These are phyloP conservation scores for Pristionchus exspectatus DNA, from an alignment of 2,888 invertebrate species.

Conservation along the genomic window DNA sequence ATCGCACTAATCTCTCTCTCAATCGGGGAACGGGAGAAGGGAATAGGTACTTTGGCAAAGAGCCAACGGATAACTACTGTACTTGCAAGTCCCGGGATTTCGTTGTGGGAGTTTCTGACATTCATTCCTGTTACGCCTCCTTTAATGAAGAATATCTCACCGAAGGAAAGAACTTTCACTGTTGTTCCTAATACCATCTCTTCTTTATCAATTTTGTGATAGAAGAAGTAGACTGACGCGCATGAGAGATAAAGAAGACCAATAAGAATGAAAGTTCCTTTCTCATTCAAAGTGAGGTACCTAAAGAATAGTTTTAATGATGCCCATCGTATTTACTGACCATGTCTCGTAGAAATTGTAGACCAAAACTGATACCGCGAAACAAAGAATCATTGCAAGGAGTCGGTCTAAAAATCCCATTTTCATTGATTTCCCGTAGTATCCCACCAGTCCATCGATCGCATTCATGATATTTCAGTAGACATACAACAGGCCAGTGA, in stretches of 20 bases:
- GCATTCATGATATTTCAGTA: background rate
- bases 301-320: background rate
- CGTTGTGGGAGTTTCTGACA: no score
- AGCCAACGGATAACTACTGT: no score
- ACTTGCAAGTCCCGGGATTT: no score
- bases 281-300: slow-evolving; percentile 9
- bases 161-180: slow-evolving; percentile 14
- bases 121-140: no score
- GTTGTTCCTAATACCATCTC: background rate
- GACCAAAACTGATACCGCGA: background rate
- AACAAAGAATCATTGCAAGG: background rate
- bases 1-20: no score
- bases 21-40: no score
- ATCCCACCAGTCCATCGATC: background rate
- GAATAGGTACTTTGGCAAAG: no score
- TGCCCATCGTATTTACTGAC: background rate
- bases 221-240: background rate
- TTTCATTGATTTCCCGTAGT: background rate
- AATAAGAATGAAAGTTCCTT: background rate
- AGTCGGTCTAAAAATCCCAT: background rate
- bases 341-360: slow-evolving; percentile 28
- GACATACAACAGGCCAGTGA: slow-evolving; percentile 39
- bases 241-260: background rate
- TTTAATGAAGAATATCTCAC: background rate
- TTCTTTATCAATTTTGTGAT: background rate